Percentiles rank a stretch among this genome's conserved stretches.
These are phyloP conservation scores for Phoebastria nigripes DNA, from an alignment of 2,797 vertebrate species.

Conservation along the genomic window DNA sequence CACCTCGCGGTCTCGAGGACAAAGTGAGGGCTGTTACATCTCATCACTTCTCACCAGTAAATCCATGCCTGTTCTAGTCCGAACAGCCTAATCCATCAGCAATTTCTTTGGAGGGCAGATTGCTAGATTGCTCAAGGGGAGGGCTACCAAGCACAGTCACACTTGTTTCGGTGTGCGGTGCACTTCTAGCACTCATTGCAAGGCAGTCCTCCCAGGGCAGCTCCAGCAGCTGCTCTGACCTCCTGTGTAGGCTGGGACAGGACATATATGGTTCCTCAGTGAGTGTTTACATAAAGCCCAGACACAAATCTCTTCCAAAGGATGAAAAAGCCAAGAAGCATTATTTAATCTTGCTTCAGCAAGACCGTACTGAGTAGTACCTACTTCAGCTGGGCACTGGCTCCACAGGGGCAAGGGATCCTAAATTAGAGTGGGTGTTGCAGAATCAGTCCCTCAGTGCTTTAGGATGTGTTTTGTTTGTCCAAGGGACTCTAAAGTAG, in stretches of 20 bases:
- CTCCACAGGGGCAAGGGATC: background rate
- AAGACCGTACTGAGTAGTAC: background rate
- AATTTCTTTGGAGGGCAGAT: background rate
- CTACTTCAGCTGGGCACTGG: background rate
- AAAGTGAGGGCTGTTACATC: background rate
- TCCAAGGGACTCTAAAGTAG: background rate
- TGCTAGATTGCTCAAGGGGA: background rate
- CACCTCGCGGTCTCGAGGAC: rapidly evolving
- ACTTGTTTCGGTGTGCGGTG: rapidly evolving
- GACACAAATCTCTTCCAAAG: background rate
- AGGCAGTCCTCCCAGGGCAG: background rate
- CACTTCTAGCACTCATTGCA: background rate
- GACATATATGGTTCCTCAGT: background rate
- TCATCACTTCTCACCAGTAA: background rate
- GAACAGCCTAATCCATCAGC: background rate
- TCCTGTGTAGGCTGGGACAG: background rate
- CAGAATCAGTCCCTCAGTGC: background rate
- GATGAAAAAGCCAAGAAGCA: background rate
- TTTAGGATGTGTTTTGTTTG: background rate
- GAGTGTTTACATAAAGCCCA: background rate
- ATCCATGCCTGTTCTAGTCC: background rate
- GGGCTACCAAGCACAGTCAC: background rate
- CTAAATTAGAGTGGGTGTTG: background rate
- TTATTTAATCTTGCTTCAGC: background rate
- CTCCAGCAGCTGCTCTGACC: background rate